Base-by-base conservation (phyloP, 2,797 vertebrate genomes). In the Sebastes taczanowskii region DNA sequence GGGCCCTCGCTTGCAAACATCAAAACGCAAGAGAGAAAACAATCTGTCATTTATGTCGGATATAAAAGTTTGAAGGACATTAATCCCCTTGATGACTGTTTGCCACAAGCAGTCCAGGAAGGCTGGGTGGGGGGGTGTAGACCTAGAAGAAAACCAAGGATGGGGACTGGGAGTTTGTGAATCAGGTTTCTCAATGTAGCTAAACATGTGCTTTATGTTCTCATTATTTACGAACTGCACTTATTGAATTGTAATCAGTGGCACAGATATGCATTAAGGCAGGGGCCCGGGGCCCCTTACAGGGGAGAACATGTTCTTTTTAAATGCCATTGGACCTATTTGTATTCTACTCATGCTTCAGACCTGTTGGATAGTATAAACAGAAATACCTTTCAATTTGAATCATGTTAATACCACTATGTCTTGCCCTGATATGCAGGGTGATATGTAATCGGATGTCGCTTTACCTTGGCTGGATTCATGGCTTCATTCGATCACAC, bases 31-130 rank as follows among this genome's bases (percentile, higher is more conserved):
- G 64, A 56, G 84, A 86, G 85, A 86, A 91, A 87, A 91, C 82
- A 84, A 83, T 83, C 80, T 69, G 84, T 87, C 88, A 81, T 83
- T 89, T 82, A 77, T 71, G 77, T 75, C 34, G 23, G 80, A 85
- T 85, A 86, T 82, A 55, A 87, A 86, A 89, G 82, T 86, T 86
- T 87, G 83, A 89, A 85, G 77, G 78, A 82, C 83, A 87, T 90
- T 87, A 91, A 90, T 87, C 81, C 71, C 10, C 81, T 74, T 86
- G 73, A 83, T 90, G 82, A 89, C 79, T 80, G 67, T 46, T 27
- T 25, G 68, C 73, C 71, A 80, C 77, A 80, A 80, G 78, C 67
- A 23, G 38, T 65, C 42, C 72, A 52, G 23, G 27, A 29, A 18
- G 65, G 58, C 70, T 78, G 71, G 65, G 84, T 38, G 80, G 63